Percentiles rank a stretch among this genome's conserved stretches.
Evolutionary conservation across 2,888 invertebrate genomes (phyloP).

Genomic region (Escarpia spicata): DNA sequence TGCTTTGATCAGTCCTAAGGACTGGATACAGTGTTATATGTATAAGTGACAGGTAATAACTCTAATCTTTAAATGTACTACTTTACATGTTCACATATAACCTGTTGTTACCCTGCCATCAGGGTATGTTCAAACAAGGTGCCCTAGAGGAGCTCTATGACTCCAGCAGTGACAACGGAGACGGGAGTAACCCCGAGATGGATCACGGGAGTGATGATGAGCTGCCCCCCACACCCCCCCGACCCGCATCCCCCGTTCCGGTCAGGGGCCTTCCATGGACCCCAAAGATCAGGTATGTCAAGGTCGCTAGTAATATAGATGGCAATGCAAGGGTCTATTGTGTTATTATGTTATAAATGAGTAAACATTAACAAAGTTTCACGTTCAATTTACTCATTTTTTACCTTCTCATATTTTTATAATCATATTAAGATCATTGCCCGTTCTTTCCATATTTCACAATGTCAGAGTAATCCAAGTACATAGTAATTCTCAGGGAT

Average conservation of each 20-base stretch:
- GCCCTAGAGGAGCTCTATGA: conserved; percentile 86
- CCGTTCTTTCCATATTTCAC: too few relatives aligned
- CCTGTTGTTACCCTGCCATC: neutral
- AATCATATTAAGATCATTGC: too few relatives aligned
- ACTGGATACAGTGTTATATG: too few relatives aligned
- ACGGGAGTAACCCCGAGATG: conserved; percentile 77
- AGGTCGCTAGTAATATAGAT: neutral
- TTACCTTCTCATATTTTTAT: too few relatives aligned
- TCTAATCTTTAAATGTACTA: neutral
- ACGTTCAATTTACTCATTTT: too few relatives aligned
- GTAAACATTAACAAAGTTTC: too few relatives aligned
- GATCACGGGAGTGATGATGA: conserved; percentile 85
- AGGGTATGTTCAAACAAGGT: conserved; percentile 91
- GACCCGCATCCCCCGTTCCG: conserved; percentile 71
- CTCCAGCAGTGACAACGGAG: conserved; percentile 71
- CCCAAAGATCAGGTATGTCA: conserved; percentile 79
- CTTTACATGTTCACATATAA: neutral
- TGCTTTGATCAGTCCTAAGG: too few relatives aligned
- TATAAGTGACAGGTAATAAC: too few relatives aligned
- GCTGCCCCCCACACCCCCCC: conserved; percentile 69
- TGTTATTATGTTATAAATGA: too few relatives aligned
- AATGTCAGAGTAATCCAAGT: too few relatives aligned
- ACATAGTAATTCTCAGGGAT: too few relatives aligned
- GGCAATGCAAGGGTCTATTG: too few relatives aligned
- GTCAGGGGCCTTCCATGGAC: conserved; percentile 86